Conservation (phyloP, 2,113 vertebrate genomes). For the Nothoprocta perdicaria region DNA sequence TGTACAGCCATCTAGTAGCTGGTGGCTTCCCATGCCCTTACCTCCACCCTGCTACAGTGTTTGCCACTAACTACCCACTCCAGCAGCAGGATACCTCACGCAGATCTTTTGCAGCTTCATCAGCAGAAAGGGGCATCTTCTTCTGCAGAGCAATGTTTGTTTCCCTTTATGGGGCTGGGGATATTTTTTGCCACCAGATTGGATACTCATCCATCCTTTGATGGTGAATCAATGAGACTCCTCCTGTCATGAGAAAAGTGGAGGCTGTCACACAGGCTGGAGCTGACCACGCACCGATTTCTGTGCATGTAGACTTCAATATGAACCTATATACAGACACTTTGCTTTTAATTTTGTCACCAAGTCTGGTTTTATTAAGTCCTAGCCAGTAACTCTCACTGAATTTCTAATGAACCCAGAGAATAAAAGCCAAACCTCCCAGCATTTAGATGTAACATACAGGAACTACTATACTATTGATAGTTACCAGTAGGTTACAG, state of each 20-base stretch:
- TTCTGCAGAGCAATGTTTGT: neutral
- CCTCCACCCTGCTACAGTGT: neutral
- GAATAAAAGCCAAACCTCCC: neutral
- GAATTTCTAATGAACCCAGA: neutral
- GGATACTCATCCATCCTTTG: neutral
- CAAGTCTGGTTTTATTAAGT: neutral
- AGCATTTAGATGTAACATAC: neutral
- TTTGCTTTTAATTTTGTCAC: neutral
- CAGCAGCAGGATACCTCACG: neutral
- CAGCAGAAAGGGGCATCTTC: neutral
- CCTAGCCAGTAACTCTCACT: neutral
- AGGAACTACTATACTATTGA: neutral
- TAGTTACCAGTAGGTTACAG: neutral
- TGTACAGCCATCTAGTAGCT: neutral
- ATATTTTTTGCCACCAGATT: neutral
- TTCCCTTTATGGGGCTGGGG: accelerated
- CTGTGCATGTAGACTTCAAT: accelerated
- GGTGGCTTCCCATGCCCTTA: neutral
- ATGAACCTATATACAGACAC: neutral
- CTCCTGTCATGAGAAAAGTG: neutral
- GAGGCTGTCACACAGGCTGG: neutral
- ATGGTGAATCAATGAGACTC: no score
- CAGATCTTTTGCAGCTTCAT: neutral
- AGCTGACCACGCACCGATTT: accelerated
- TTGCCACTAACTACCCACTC: neutral